phyloP scores from a whole-genome alignment of 2,888 invertebrate species.

The Tachina lurida region DNA sequence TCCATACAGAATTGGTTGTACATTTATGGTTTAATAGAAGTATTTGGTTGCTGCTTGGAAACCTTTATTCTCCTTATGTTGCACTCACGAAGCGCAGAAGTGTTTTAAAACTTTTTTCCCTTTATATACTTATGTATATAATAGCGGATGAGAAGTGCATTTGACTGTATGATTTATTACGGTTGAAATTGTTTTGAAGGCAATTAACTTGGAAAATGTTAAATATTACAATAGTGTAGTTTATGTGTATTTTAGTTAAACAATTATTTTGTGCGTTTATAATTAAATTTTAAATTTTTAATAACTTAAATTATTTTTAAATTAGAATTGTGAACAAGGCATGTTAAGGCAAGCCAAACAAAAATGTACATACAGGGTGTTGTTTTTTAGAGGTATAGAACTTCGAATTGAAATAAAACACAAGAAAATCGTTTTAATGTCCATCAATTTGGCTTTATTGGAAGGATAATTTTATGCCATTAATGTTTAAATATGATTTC shows the following conservation, averaged over 20 bases:
- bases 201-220: constrained; percentile 51
- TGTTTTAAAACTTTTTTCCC: background rate
- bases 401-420: too few relatives aligned
- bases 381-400: too few relatives aligned
- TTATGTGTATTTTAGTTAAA: background rate
- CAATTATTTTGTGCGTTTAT: background rate
- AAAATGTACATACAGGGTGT: too few relatives aligned
- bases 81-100: constrained; percentile 25
- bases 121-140: constrained; percentile 33
- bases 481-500: too few relatives aligned
- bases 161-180: constrained; percentile 57
- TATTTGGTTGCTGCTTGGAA: constrained; percentile 4
- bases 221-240: background rate
- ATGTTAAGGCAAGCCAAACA: too few relatives aligned
- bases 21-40: constrained; percentile 24
- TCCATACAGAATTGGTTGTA: background rate
- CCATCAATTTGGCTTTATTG: too few relatives aligned
- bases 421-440: too few relatives aligned
- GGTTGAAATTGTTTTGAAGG: constrained; percentile 51
- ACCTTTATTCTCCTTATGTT: constrained; percentile 17
- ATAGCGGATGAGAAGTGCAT: constrained; percentile 41
- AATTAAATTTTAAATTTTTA: background rate
- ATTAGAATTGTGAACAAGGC: too few relatives aligned
- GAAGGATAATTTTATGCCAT: too few relatives aligned
- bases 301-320: background rate